Percentiles rank a stretch among this genome's conserved stretches.
Conservation (phyloP, 2,888 invertebrate genomes). For the Euzetes globulus region DNA sequence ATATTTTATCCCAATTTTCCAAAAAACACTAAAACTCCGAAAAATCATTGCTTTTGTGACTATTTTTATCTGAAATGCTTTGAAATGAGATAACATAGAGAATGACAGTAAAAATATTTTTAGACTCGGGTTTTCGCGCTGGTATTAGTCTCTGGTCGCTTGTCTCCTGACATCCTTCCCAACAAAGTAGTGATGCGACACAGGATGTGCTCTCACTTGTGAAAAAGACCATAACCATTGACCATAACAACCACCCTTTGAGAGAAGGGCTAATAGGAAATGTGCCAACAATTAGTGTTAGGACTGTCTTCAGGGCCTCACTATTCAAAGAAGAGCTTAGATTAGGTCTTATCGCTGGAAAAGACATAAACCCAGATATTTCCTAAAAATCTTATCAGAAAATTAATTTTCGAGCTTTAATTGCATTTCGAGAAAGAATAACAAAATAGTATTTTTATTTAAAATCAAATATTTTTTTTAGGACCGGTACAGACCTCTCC, state of each 20-base stretch:
- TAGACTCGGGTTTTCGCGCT: not conserved
- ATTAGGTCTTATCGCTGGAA: too few relatives aligned
- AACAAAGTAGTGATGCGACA: not conserved
- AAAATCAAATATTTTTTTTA: too few relatives aligned
- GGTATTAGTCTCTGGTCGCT: not conserved
- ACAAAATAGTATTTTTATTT: too few relatives aligned
- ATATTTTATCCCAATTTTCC: not conserved
- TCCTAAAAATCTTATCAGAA: too few relatives aligned
- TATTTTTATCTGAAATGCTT: not conserved
- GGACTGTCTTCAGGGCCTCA: not conserved
- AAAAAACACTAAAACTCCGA: not conserved
- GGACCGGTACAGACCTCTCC: too few relatives aligned
- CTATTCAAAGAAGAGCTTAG: too few relatives aligned
- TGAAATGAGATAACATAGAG: not conserved
- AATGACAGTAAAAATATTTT: constrained; percentile 12
- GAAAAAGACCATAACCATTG: not conserved
- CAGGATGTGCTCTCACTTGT: constrained; percentile 15
- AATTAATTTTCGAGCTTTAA: too few relatives aligned
- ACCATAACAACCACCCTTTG: not conserved
- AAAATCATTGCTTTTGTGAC: not conserved
- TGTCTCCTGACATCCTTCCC: not conserved
- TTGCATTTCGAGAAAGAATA: too few relatives aligned
- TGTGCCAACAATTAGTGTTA: not conserved
- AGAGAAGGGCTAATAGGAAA: not conserved
- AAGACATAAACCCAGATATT: too few relatives aligned